Percentiles rank a stretch among this genome's conserved stretches.
These are phyloP conservation scores for Halocynthia aurantium DNA, from an alignment of 23 tunicate species.

Conservation along the genomic window DNA sequence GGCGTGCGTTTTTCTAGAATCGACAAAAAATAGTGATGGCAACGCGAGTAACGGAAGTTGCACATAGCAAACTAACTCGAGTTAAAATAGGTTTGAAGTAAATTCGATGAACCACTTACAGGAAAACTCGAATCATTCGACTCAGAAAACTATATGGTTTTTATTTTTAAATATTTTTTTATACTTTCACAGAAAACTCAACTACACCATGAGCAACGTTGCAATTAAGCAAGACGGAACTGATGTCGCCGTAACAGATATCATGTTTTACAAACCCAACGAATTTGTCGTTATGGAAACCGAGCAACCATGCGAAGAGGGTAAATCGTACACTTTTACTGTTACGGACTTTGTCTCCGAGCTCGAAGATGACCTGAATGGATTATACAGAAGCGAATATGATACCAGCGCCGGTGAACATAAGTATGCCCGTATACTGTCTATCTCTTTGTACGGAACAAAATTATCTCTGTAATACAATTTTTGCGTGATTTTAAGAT, in stretches of 20 bases:
- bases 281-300: slow-evolving; percentile 40
- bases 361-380: slow-evolving; percentile 54
- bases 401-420: slow-evolving; percentile 35
- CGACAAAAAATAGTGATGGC: not conserved
- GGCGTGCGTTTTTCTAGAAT: not conserved
- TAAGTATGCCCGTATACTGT: slow-evolving; percentile 18
- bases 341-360: slow-evolving; percentile 29
- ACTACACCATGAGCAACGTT: not conserved
- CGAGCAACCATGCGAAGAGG: slow-evolving; percentile 32
- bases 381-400: slow-evolving; percentile 77
- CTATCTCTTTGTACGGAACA: not conserved
- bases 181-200: not conserved
- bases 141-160: not conserved
- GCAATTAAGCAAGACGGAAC: slow-evolving; percentile 2
- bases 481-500: too few relatives aligned
- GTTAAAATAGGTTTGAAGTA: too few relatives aligned
- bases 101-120: too few relatives aligned
- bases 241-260: slow-evolving; percentile 5
- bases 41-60: not conserved
- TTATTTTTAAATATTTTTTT: not conserved
- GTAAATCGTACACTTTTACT: slow-evolving; percentile 20
- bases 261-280: slow-evolving; percentile 21
- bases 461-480: too few relatives aligned
- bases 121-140: too few relatives aligned
- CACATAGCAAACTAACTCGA: too few relatives aligned